phyloP scores from a whole-genome alignment of 2,888 invertebrate species.

The Metellina segmentata region DNA sequence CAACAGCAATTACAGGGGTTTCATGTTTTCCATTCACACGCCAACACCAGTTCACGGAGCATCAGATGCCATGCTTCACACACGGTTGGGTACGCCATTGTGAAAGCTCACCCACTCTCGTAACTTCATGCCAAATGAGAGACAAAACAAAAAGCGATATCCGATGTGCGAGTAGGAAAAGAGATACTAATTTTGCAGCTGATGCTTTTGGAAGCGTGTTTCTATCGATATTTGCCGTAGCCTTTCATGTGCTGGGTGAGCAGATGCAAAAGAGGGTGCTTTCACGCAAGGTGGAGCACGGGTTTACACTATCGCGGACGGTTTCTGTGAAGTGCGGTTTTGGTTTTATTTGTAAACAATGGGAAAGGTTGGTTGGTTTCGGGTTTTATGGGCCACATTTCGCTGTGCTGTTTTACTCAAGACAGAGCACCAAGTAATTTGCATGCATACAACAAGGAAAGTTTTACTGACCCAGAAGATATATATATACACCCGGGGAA shows the following conservation, averaged over 20 bases:
- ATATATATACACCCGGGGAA: no score
- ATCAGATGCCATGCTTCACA: slow-evolving; percentile 16
- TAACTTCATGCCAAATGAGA: background rate
- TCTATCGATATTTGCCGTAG: background rate
- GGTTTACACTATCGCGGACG: no score
- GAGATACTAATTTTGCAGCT: background rate
- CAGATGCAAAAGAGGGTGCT: background rate
- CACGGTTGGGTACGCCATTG: slow-evolving; percentile 14
- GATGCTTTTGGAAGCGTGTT: no score
- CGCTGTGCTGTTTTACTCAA: no score
- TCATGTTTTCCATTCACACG: background rate
- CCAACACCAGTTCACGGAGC: slow-evolving; percentile 8
- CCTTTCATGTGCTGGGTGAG: background rate
- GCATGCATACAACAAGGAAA: no score
- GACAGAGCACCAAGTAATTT: no score
- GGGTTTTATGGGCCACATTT: no score
- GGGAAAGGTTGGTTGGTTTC: no score
- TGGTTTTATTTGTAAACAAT: no score
- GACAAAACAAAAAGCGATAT: background rate
- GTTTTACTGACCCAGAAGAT: no score
- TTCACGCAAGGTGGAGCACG: background rate
- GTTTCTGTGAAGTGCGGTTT: no score
- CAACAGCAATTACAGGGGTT: no score
- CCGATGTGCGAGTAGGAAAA: background rate
- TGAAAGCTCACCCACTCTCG: background rate